Percentiles rank a stretch among this genome's conserved stretches.
phyloP scores from a whole-genome alignment of 2,888 invertebrate genomes.

The Nasonovia ribisnigri region DNA sequence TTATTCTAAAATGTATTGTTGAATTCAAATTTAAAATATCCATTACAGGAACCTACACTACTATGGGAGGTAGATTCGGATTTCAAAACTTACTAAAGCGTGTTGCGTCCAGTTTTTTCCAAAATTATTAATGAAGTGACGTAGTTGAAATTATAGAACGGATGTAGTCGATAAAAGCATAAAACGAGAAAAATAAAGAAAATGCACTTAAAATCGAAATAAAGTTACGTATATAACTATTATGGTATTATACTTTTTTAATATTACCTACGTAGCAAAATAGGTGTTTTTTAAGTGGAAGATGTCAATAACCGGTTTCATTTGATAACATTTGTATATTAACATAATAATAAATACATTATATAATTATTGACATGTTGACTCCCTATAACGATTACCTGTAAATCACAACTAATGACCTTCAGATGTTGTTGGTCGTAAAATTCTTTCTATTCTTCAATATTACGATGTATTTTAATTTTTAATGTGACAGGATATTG shows the following conservation, averaged over 20 bases:
- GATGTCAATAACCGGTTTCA: background rate
- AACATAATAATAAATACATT: background rate
- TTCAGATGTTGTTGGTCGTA: background rate
- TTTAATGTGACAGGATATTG: background rate
- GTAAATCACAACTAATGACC: background rate
- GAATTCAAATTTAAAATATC: background rate
- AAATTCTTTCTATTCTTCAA: background rate
- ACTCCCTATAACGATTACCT: background rate
- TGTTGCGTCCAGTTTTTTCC: background rate
- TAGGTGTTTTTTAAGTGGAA: background rate
- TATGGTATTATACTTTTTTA: background rate
- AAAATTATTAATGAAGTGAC: background rate
- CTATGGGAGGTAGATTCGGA: background rate
- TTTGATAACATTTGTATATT: background rate
- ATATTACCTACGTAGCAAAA: background rate
- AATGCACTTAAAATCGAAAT: background rate
- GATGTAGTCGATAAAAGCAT: too few species aligned
- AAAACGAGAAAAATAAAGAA: background rate
- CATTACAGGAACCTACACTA: background rate
- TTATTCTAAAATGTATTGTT: background rate
- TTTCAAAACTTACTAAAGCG: background rate
- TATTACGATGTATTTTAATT: background rate
- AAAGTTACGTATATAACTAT: background rate
- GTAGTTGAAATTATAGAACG: background rate
- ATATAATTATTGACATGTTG: background rate